phyloP scores from a whole-genome alignment of 1,140 invertebrate species.

The Drosophila malerkotliana region DNA sequence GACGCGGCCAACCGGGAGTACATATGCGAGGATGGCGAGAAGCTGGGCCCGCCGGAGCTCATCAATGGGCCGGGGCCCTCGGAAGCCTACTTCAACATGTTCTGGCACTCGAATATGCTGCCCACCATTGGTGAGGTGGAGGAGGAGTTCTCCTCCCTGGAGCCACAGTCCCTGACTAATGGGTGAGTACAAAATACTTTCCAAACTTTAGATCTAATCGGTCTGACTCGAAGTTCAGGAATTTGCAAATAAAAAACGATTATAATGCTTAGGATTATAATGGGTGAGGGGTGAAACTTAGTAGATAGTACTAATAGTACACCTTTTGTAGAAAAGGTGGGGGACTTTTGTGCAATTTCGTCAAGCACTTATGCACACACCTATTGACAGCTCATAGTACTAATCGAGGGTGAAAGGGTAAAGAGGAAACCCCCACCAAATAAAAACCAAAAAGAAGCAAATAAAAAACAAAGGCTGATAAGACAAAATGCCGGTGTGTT shows the following conservation, averaged over 20 bases:
- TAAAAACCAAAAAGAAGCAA: conserved; percentile 30
- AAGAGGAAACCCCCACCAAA: conserved; percentile 14
- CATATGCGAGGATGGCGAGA: conserved; percentile 80
- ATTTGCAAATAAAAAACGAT: background rate
- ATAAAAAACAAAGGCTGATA: conserved; percentile 55
- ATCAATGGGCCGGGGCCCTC: conserved; percentile 80
- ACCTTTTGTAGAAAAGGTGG: background rate
- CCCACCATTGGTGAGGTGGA: conserved; percentile 89
- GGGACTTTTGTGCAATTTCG: conserved; percentile 11
- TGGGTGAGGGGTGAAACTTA: too few species aligned
- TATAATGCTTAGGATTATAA: background rate
- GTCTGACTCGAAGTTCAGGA: background rate
- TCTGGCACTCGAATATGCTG: conserved; percentile 84
- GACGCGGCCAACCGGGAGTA: conserved; percentile 71
- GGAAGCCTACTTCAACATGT: conserved; percentile 82
- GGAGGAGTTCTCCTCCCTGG: conserved; percentile 85
- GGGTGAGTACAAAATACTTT: conserved; percentile 59
- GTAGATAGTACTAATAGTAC: too few species aligned
- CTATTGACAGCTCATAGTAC: conserved; percentile 14
- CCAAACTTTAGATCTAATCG: conserved; percentile 4
- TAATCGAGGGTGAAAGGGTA: background rate
- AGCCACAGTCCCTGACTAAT: conserved; percentile 74
- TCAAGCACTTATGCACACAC: conserved; percentile 14
- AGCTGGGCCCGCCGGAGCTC: conserved; percentile 80
- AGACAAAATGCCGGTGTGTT: conserved; percentile 71